Percentiles rank a stretch among this genome's conserved stretches.
Evolutionary conservation across 2,888 invertebrate species (phyloP).

Genomic region (Lycocerus yunnanus): DNA sequence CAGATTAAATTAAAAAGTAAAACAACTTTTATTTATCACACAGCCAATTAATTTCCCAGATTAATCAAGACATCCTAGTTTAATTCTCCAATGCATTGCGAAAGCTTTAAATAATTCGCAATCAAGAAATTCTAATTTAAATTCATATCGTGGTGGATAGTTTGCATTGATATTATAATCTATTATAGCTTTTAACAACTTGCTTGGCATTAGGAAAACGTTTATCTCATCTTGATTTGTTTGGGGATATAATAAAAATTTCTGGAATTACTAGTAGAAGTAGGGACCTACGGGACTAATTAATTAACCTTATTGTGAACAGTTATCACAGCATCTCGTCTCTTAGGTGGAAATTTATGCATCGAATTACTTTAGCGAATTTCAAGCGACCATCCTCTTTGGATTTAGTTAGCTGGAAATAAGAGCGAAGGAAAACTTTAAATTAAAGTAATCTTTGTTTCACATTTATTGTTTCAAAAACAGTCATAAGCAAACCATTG

Average conservation of each 20-base stretch:
- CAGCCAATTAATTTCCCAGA: background rate
- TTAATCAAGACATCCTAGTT: conserved; percentile 9
- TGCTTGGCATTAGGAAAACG: background rate
- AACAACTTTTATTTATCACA: background rate
- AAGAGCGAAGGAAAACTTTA: background rate
- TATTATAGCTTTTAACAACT: background rate
- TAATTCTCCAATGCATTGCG: conserved; percentile 7
- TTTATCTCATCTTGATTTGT: background rate
- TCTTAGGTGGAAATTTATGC: background rate
- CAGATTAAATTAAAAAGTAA: background rate
- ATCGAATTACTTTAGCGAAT: background rate
- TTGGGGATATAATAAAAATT: background rate
- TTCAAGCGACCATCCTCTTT: background rate
- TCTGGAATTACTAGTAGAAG: background rate
- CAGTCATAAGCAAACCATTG: too few relatives aligned
- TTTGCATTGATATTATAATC: background rate
- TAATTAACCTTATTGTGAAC: background rate
- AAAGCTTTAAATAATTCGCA: background rate
- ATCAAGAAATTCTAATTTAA: background rate
- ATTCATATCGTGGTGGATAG: background rate
- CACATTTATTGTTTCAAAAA: too few relatives aligned
- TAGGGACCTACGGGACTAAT: background rate
- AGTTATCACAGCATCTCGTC: background rate
- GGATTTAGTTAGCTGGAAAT: background rate
- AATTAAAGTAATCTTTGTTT: background rate